A percentile compares a stretch with the other conserved stretches of the same genome.
Conservation (phyloP, 30 jellyfish, hydroid and myxozoan genomes). For the Chrysaora quinquecirrha region DNA sequence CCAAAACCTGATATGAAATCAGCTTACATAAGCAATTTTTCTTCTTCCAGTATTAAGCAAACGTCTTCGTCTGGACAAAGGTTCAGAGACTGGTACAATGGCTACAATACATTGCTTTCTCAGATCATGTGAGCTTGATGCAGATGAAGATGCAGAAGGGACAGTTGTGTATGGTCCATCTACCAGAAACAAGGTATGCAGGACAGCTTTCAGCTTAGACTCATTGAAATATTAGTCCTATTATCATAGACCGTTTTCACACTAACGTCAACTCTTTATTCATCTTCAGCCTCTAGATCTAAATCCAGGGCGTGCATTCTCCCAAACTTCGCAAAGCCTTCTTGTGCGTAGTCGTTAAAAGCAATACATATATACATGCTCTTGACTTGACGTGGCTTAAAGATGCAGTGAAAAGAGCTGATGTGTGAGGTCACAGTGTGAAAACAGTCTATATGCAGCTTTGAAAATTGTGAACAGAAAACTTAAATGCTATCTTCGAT, state of each 20-base stretch:
- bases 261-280: not conserved
- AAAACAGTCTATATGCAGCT: conserved; percentile 1
- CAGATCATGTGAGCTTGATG: conserved; percentile 1
- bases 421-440: conserved; percentile 5
- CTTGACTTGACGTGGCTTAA: conserved; percentile 4
- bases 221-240: not conserved
- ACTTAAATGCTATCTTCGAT: not conserved
- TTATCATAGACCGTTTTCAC: conserved; percentile 1
- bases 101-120: conserved; percentile 6
- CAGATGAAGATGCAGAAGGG: conserved; percentile 1
- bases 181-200: conserved; percentile 14
- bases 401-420: conserved; percentile 4
- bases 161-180: conserved; percentile 21
- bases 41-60: conserved; percentile 3
- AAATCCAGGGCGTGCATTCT: conserved; percentile 5
- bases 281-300: conserved; percentile 1
- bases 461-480: not conserved
- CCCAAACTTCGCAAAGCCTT: not conserved
- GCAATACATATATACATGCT: not conserved
- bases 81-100: conserved; percentile 14
- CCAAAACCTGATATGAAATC: conserved; percentile 1
- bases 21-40: not conserved
- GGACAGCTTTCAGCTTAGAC: not conserved
- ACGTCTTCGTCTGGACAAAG: conserved; percentile 19
- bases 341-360: not conserved